Evolutionary conservation across 2,797 vertebrate genomes (phyloP).

Genomic region (Cossypha caffra): DNA sequence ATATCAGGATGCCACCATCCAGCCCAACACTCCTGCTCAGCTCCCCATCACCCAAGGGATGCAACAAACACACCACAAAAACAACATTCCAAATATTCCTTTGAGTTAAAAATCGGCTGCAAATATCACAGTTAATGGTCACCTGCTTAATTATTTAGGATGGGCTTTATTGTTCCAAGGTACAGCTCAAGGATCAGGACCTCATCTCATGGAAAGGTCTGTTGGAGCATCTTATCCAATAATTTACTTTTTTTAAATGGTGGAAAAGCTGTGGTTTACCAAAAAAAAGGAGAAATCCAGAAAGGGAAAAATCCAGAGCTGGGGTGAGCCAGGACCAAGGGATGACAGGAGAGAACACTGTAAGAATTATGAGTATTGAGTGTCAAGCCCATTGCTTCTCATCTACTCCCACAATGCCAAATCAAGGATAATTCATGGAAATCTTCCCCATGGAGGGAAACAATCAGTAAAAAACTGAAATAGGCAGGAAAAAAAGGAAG

Average conservation of each 20-base stretch:
- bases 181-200: not conserved
- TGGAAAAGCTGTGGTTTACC: not conserved
- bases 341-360: not conserved
- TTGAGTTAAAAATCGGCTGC: not conserved
- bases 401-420: not conserved
- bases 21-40: not conserved
- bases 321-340: fast-evolving
- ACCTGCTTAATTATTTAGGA: not conserved
- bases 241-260: not conserved
- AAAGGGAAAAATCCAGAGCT: not conserved
- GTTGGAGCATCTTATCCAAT: not conserved
- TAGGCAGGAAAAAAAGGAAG: not conserved
- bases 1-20: not conserved
- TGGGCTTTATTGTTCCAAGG: not conserved
- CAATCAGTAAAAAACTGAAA: not conserved
- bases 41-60: not conserved
- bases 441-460: not conserved
- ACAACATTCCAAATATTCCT: not conserved
- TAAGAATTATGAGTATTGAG: not conserved
- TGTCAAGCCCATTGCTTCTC: not conserved
- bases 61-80: fast-evolving
- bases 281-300: not conserved
- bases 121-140: not conserved
- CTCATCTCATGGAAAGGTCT: not conserved
- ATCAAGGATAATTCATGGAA: not conserved